Conservation (phyloP, 2,888 invertebrate genomes). For the Trichopria drosophilae region DNA sequence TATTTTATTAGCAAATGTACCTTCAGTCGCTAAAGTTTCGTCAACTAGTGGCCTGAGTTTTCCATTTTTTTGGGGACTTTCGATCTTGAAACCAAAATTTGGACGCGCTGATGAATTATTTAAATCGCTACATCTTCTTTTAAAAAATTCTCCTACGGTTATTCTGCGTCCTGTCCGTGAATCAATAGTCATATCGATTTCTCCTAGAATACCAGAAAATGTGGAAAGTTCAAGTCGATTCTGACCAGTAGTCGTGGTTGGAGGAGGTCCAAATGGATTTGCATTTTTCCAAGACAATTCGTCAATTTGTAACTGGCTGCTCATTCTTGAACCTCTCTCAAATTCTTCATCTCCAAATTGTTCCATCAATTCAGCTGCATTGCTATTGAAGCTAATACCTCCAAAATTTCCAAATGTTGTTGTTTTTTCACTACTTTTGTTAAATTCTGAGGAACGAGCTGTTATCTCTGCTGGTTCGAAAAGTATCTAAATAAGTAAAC, state of each 20-base stretch:
- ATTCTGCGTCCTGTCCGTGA: slow-evolving; percentile 47
- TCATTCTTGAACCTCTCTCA: slow-evolving; percentile 53
- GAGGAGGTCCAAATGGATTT: slow-evolving; percentile 40
- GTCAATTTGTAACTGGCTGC: slow-evolving; percentile 55
- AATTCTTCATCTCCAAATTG: slow-evolving; percentile 51
- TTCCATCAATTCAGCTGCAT: slow-evolving; percentile 47
- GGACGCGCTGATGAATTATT: slow-evolving; percentile 39
- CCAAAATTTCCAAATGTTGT: slow-evolving; percentile 34
- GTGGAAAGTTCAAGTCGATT: slow-evolving; percentile 50
- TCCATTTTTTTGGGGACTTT: slow-evolving; percentile 44
- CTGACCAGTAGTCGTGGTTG: slow-evolving; percentile 34
- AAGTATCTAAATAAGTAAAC: slow-evolving; percentile 39
- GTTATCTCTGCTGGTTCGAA: slow-evolving; percentile 53
- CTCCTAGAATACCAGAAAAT: slow-evolving; percentile 53
- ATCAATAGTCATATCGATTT: slow-evolving; percentile 49
- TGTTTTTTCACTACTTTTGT: slow-evolving; percentile 36
- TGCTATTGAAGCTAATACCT: slow-evolving; percentile 46
- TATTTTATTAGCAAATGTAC: slow-evolving; percentile 31
- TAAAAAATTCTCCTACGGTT: slow-evolving; percentile 60
- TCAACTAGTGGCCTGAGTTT: slow-evolving; percentile 45
- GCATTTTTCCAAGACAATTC: slow-evolving; percentile 57
- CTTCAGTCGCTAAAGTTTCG: slow-evolving; percentile 43
- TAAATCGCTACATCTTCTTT: slow-evolving; percentile 54
- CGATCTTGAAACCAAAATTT: slow-evolving; percentile 43
- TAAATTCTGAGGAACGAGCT: slow-evolving; percentile 50